Evolutionary conservation across 2,888 invertebrate species (phyloP).

Genomic region (Hanleya hanleyi): DNA sequence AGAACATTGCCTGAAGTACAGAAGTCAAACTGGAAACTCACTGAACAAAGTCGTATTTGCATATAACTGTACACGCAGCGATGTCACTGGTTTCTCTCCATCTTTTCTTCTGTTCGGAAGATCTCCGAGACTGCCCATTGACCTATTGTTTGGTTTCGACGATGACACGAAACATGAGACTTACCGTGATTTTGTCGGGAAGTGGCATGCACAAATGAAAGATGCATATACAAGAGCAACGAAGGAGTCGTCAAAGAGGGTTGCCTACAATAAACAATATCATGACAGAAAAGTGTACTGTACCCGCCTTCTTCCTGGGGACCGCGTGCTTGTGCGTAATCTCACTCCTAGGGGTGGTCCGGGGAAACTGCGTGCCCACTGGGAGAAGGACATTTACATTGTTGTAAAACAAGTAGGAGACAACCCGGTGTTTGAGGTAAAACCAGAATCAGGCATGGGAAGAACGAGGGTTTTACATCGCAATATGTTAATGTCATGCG

Average conservation of each 20-base stretch:
- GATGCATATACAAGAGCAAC: conserved; percentile 10
- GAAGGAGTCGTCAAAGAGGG: background rate
- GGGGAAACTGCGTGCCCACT: conserved; percentile 14
- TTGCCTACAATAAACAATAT: background rate
- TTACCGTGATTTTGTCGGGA: background rate
- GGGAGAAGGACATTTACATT: conserved; percentile 15
- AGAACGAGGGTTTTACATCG: conserved; percentile 2
- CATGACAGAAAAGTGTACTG: conserved; percentile 7
- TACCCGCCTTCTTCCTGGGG: conserved; percentile 7
- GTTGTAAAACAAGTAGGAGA: conserved; percentile 11
- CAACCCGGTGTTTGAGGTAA: conserved; percentile 21
- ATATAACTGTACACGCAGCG: background rate
- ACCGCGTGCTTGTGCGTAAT: conserved; percentile 4
- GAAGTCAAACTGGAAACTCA: background rate
- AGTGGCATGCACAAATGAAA: background rate
- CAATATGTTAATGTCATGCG: conserved; percentile 12
- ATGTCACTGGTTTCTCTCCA: background rate
- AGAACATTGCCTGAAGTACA: background rate
- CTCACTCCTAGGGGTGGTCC: conserved; percentile 7
- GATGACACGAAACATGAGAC: background rate
- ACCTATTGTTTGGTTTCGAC: background rate
- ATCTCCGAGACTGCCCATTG: conserved; percentile 3
- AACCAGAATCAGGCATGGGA: conserved; percentile 6
- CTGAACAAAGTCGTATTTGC: background rate
- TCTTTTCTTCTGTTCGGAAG: background rate